These are phyloP conservation scores for Channallabes apus DNA, from an alignment of 2,797 vertebrate species.

Conservation along the genomic window DNA sequence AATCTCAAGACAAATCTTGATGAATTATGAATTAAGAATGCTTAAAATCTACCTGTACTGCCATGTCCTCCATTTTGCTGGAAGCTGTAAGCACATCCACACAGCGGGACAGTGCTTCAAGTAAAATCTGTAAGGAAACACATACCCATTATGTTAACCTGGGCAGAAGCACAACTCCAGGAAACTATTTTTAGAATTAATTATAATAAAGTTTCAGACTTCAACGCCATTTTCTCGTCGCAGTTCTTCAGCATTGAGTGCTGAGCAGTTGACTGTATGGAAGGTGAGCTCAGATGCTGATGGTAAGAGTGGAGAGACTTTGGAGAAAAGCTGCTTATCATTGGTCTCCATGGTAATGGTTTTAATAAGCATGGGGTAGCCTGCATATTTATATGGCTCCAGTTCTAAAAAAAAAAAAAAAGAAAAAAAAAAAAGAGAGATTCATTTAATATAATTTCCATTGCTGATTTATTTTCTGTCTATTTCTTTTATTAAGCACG, in stretches of 20 bases:
- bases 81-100: slow-evolving; percentile 90
- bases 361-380: slow-evolving; percentile 98
- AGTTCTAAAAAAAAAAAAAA: slow-evolving; percentile 88
- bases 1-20: too few species aligned
- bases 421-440: too few species aligned
- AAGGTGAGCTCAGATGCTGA: slow-evolving; percentile 92
- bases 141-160: neutral
- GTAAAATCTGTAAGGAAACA: slow-evolving; percentile 77
- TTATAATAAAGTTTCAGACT: slow-evolving; percentile 67
- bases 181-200: neutral
- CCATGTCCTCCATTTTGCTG: slow-evolving; percentile 93
- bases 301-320: slow-evolving; percentile 90
- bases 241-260: slow-evolving; percentile 96
- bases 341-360: slow-evolving; percentile 96
- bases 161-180: slow-evolving; percentile 8
- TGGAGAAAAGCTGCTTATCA: slow-evolving; percentile 92
- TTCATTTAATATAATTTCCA: neutral
- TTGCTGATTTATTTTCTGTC: neutral
- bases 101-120: slow-evolving; percentile 93
- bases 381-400: slow-evolving; percentile 97
- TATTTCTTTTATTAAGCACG: neutral
- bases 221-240: slow-evolving; percentile 96
- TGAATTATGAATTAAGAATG: too few species aligned
- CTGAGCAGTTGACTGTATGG: slow-evolving; percentile 97
- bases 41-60: slow-evolving; percentile 81